Percentiles rank a stretch among this genome's conserved stretches.
Conservation (phyloP, 1,140 invertebrate species). For the Anoplophora glabripennis region DNA sequence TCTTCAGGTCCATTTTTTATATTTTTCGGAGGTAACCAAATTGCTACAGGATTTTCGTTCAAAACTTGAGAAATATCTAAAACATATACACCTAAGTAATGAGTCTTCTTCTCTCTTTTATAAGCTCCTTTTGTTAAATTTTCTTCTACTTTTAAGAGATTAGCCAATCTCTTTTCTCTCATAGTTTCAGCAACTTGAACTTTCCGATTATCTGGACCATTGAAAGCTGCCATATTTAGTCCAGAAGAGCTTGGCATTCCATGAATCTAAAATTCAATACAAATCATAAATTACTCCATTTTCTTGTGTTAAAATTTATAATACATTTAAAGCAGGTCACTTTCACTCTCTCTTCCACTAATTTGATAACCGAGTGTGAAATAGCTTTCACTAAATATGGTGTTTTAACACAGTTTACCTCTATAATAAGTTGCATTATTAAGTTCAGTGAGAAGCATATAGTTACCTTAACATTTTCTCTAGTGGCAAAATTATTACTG, state of each 20-base stretch:
- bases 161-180: slow-evolving; percentile 30
- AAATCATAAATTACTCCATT: too few species aligned
- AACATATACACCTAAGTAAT: slow-evolving; percentile 74
- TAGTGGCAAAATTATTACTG: slow-evolving; percentile 4
- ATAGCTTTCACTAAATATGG: too few species aligned
- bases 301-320: too few species aligned
- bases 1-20: slow-evolving; percentile 76
- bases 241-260: slow-evolving; percentile 1
- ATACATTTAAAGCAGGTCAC: too few species aligned
- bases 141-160: slow-evolving; percentile 33
- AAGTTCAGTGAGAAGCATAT: too few species aligned
- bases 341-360: too few species aligned
- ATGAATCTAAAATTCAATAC: slow-evolving; percentile 18
- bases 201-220: neutral
- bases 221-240: slow-evolving; percentile 25
- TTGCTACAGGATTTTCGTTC: slow-evolving; percentile 62
- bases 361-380: too few species aligned
- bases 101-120: slow-evolving; percentile 31
- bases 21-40: slow-evolving; percentile 72
- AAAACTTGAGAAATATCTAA: slow-evolving; percentile 76
- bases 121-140: slow-evolving; percentile 24
- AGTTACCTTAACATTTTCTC: neutral
- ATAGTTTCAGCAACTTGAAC: slow-evolving; percentile 2
- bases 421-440: too few species aligned
- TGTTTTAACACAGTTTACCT: too few species aligned